Conservation (phyloP, 2,797 vertebrate species). For the Cichlasoma orientale region DNA sequence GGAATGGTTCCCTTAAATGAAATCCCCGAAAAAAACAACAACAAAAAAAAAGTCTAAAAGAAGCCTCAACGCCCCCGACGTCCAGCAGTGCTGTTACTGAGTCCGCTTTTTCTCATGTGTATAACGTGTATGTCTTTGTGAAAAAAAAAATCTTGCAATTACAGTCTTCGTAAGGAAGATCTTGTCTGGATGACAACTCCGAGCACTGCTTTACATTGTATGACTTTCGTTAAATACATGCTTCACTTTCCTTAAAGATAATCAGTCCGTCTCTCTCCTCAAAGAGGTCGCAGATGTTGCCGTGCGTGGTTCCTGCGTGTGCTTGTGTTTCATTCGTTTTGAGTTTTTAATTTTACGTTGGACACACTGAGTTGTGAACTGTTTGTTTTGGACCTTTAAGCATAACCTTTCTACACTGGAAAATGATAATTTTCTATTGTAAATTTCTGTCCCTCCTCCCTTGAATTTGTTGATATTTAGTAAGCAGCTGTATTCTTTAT, state of each 20-base stretch:
- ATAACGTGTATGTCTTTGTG: constrained; percentile 66
- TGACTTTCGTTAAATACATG: constrained; percentile 47
- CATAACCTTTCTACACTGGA: constrained; percentile 66
- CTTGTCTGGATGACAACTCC: constrained; percentile 30
- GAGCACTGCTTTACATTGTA: constrained; percentile 55
- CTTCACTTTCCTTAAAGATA: constrained; percentile 34
- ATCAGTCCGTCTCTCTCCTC: background rate
- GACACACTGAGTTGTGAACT: constrained; percentile 45
- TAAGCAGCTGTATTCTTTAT: constrained; percentile 78
- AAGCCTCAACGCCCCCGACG: constrained; percentile 41
- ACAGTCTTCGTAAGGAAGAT: constrained; percentile 35
- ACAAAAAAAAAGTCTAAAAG: constrained; percentile 16
- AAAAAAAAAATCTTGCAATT: constrained; percentile 43
- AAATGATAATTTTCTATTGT: constrained; percentile 74
- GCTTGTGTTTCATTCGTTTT: constrained; percentile 55
- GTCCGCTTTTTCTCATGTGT: constrained; percentile 50
- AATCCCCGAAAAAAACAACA: background rate
- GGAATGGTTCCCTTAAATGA: constrained; percentile 30
- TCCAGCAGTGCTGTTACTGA: constrained; percentile 36
- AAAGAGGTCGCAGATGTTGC: constrained; percentile 30
- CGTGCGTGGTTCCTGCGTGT: constrained; percentile 37
- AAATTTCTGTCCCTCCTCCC: constrained; percentile 61
- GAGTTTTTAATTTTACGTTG: constrained; percentile 42
- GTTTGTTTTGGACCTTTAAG: constrained; percentile 55
- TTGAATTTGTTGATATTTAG: constrained; percentile 74